Base-by-base conservation (phyloP, 23 tunicate genomes). In the Trididemnum nubilum region DNA sequence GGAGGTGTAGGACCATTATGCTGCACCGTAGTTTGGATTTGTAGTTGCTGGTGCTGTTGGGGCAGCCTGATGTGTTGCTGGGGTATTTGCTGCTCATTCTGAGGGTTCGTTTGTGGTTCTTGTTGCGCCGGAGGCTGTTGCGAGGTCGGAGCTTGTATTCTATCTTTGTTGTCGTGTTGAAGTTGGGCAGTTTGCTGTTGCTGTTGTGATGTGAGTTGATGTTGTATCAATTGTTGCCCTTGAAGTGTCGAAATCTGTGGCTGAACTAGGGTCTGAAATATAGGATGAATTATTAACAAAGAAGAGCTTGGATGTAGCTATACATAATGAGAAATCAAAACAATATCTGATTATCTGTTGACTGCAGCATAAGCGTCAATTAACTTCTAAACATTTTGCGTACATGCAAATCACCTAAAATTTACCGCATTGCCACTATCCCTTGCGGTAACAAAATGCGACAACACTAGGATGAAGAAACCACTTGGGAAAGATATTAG, bases 1-100 rank as follows among this genome's bases (percentile, higher is more conserved):
- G 28, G 78, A 4, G 29, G 57, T 35, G 76, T 15, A 64, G 50
- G 64, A 3, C 33, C 37, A 1, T 52, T 44, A 65, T 86, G 97
- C 35, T 87, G 92, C 59, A 33, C 50, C 1, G 59, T 38, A 19
- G 59, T 64, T 36, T 79, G 95, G 28, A 27, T 34, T 22, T 71
- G 83, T 44, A 49, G 85, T 34, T 25, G 34, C 59, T 81, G 87
- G 33, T 29, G 72, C 54, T 82, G 92, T 76, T 81, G 87, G 23
- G 61, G 33, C 34, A 51, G 64, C 33, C 82, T 87, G 23, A 71
- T 38, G 0, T 77, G 83, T 32, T 76, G 88, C 35, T 21, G 80
- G 1, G 36, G 64, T 19, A 38, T 66, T 40, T 87, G 82, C 77
- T 88, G 86, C 0, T 73, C 78, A 22, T 51, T 33, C 64, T 90